Conservation (phyloP, 1,140 invertebrate genomes). For the Berghia stephanieae region DNA sequence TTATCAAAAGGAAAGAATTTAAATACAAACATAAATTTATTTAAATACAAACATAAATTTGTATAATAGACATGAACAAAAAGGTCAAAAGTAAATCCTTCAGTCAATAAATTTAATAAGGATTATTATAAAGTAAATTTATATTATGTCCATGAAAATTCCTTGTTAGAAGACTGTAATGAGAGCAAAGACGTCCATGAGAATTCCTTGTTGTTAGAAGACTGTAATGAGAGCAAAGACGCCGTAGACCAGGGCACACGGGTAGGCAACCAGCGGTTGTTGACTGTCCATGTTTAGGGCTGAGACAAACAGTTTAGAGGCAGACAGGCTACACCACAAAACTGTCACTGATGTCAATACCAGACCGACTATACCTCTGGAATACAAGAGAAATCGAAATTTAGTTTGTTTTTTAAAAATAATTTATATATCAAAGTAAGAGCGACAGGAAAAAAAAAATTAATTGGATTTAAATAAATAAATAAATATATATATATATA, state of each 20-base stretch:
- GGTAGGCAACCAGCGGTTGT: conserved; percentile 89
- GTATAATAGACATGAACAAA: too few relatives aligned
- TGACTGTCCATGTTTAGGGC: conserved; percentile 91
- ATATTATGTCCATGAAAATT: too few relatives aligned
- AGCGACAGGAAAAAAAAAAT: too few relatives aligned
- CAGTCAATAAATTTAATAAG: too few relatives aligned
- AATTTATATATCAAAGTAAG: too few relatives aligned
- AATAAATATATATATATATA: too few relatives aligned
- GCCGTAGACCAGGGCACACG: conserved; percentile 93
- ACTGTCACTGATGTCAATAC: conserved; percentile 79
- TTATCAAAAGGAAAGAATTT: too few relatives aligned
- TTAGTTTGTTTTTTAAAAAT: neutral
- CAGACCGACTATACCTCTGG: conserved; percentile 77
- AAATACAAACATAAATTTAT: too few relatives aligned
- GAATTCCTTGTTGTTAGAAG: conserved; percentile 79
- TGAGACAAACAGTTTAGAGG: conserved; percentile 92
- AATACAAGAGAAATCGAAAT: conserved; percentile 13
- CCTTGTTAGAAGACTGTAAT: conserved; percentile 89
- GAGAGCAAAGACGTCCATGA: conserved; percentile 96
- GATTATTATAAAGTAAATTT: too few relatives aligned
- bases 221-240: conserved; percentile 94
- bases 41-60: too few relatives aligned
- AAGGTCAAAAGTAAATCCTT: too few relatives aligned
- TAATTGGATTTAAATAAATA: too few relatives aligned
- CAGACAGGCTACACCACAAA: conserved; percentile 90